Conservation (phyloP, 2,113 vertebrate species). For the Eclectus roratus region DNA sequence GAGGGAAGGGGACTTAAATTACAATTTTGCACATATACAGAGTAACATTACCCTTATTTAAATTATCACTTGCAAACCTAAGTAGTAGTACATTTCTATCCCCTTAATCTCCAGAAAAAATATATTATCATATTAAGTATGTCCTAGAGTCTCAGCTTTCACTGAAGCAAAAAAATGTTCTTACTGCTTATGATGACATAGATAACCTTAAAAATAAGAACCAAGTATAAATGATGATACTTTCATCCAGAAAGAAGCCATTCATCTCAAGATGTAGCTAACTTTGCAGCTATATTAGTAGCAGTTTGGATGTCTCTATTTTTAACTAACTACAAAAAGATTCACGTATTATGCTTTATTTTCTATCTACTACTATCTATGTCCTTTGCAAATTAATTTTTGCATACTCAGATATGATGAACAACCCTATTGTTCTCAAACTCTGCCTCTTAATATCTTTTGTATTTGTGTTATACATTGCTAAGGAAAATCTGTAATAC, state of each 20-base stretch:
- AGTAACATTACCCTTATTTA: background rate
- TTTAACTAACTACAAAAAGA: background rate
- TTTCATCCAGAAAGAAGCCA: background rate
- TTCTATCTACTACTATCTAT: background rate
- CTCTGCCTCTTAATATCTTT: background rate
- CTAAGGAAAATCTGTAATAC: background rate
- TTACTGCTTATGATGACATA: background rate
- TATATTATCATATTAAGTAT: background rate
- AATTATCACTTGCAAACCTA: background rate
- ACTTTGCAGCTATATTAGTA: background rate
- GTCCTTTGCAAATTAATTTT: background rate
- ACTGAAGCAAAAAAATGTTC: background rate
- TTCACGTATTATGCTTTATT: background rate
- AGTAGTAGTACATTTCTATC: background rate
- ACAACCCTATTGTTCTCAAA: background rate
- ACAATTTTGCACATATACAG: background rate
- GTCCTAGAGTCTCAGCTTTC: background rate
- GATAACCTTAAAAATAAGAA: conserved; percentile 15
- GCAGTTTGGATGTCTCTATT: background rate
- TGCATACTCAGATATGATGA: background rate
- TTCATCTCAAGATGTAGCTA: background rate
- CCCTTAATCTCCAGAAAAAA: background rate
- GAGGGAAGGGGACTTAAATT: background rate
- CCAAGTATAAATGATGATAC: background rate
- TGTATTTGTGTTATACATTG: background rate